Conservation (phyloP, 1,140 invertebrate species). For the Drosophila takahashii region DNA sequence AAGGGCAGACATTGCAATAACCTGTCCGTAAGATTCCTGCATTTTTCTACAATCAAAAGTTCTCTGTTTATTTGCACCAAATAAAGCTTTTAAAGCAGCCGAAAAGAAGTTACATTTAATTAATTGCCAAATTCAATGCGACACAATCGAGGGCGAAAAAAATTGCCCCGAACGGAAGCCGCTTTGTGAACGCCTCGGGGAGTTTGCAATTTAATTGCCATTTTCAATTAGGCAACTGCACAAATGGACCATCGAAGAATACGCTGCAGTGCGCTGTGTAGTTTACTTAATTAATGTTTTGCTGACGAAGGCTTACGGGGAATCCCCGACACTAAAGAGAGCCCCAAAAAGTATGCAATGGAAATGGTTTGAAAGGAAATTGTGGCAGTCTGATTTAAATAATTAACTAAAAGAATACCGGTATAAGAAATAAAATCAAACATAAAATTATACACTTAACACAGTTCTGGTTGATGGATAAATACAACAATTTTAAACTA, state of each 20-base stretch:
- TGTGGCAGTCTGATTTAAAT: conserved; percentile 11
- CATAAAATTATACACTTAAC: not conserved
- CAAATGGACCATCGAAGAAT: conserved; percentile 42
- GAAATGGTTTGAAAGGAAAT: conserved; percentile 14
- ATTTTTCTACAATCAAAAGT: not conserved
- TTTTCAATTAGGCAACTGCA: conserved; percentile 72
- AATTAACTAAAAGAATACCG: conserved; percentile 1
- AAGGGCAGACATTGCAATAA: not conserved
- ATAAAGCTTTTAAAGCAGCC: not conserved
- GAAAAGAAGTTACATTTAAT: conserved; percentile 48
- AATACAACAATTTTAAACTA: not conserved
- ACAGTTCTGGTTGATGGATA: too few species aligned
- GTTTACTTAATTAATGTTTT: conserved; percentile 52
- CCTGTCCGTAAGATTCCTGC: not conserved
- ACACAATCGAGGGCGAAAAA: conserved; percentile 29
- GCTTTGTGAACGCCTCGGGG: conserved; percentile 20
- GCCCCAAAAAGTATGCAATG: conserved; percentile 31
- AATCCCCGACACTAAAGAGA: conserved; percentile 15
- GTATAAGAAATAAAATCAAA: too few species aligned
- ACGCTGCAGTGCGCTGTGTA: conserved; percentile 26
- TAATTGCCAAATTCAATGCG: conserved; percentile 45
- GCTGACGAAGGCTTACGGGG: conserved; percentile 6
- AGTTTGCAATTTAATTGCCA: conserved; percentile 61
- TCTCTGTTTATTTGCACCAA: not conserved
- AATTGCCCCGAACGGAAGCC: conserved; percentile 8